A percentile compares a stretch with the other conserved stretches of the same genome.
Conservation (phyloP, 2,113 vertebrate species). For the Girardinichthys multiradiatus region DNA sequence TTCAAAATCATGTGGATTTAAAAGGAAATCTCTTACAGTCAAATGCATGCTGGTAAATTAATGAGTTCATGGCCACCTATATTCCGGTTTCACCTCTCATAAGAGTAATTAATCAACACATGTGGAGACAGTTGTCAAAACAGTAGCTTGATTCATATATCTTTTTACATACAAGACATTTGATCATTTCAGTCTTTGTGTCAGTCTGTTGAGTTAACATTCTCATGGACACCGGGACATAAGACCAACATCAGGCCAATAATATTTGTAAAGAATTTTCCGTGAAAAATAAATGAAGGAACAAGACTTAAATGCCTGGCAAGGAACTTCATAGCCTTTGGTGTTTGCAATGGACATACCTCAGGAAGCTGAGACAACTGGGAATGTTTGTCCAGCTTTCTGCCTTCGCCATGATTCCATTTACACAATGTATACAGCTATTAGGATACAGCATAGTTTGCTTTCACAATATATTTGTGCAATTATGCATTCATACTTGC, state of each 20-base stretch:
- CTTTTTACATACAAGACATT: not conserved
- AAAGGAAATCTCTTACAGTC: conserved; percentile 40
- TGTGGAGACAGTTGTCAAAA: conserved; percentile 3
- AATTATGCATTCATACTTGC: conserved; percentile 1
- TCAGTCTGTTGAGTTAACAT: conserved; percentile 35
- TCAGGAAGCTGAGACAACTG: conserved; percentile 84
- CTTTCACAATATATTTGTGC: conserved; percentile 1
- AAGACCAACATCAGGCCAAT: conserved; percentile 56
- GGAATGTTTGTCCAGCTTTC: conserved; percentile 78
- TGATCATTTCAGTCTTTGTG: not conserved
- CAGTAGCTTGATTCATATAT: conserved; percentile 2
- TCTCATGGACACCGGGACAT: conserved; percentile 42
- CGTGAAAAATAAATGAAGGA: conserved; percentile 68
- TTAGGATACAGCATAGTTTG: conserved; percentile 23
- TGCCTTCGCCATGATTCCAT: conserved; percentile 63
- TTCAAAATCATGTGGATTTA: conserved; percentile 40
- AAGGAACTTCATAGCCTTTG: conserved; percentile 72
- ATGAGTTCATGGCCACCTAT: not conserved
- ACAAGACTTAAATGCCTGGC: conserved; percentile 63
- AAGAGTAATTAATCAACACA: conserved; percentile 7
- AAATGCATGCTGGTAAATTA: conserved; percentile 34
- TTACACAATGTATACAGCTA: conserved; percentile 44
- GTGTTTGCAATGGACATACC: conserved; percentile 83
- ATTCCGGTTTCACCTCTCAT: conserved; percentile 3
- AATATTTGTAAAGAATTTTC: conserved; percentile 75